Evolutionary conservation across 2,797 vertebrate species (phyloP), one percentile per base, ranked within the genome.

Genomic region (Capromys pilorides): DNA sequence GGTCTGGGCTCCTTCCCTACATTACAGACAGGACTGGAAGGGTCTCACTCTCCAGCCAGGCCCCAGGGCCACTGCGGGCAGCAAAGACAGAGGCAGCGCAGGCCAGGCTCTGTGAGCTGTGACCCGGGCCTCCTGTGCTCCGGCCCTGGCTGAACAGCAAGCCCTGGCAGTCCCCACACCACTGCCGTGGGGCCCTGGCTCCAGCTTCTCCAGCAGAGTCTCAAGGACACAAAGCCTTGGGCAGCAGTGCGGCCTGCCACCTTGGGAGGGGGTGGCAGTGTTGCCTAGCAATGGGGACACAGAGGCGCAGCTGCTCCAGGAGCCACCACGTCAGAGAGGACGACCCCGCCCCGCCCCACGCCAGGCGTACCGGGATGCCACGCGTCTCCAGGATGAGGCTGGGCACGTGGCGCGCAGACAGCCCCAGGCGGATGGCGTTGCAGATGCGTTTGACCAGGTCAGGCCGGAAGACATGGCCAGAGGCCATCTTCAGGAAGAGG

Each of bases 401-500:
- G 3, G 99, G 99, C 41, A 99, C 98, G 5, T 99, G 99, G 9
- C 99, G 97, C 3, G 99, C 99, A 0, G 99, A 99, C 49, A 99
- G 98, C 0, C 99, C 99, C 2, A 97, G 45, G 41, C 99, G 98
- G 83, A 99, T 99, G 3, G 99, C 98, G 1, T 98, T 97, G 10
- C 98, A 98, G 54, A 99, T 99, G 78, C 98, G 98, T 2, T 97
- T 97, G 97, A 98, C 98, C 98, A 99, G 97, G 3, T 98, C 98
- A 0, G 98, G 97, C 62, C 94, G 97, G 98, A 99, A 99, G 0
- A 51, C 8, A 36, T 98, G 98, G 39, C 98, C 98, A 0, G 98
- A 97, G 1, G 97, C 99, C 99, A 99, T 99, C 98, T 99, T 99
- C 89, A 99, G 97, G 97, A 99, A 99, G 64, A 99, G 98, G 89